phyloP scores from a whole-genome alignment of 2,888 invertebrate species.

The Synanthedon tipuliformis region DNA sequence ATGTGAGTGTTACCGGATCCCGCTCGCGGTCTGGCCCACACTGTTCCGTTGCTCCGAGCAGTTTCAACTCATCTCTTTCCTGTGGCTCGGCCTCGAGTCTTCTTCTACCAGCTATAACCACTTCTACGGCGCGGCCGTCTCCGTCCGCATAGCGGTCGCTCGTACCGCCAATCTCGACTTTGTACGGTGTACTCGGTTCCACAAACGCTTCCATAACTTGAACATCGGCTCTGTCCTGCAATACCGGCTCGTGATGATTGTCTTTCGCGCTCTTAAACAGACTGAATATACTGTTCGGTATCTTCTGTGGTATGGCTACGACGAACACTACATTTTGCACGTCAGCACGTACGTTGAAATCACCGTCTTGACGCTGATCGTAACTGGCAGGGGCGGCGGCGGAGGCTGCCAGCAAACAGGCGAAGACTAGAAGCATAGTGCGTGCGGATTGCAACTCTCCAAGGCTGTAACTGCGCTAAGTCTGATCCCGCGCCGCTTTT shows the following conservation, averaged over 20 bases:
- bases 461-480: slow-evolving; percentile 40
- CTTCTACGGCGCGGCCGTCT: slow-evolving; percentile 39
- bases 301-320: slow-evolving; percentile 66
- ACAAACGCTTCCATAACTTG: slow-evolving; percentile 66
- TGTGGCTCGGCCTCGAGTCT: slow-evolving; percentile 30
- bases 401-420: slow-evolving; percentile 33
- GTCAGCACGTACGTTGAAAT: slow-evolving; percentile 78
- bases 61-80: slow-evolving; percentile 51
- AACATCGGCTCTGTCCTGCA: slow-evolving; percentile 57
- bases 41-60: slow-evolving; percentile 77
- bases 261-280: slow-evolving; percentile 20
- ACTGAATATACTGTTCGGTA: slow-evolving; percentile 21
- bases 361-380: slow-evolving; percentile 84
- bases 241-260: slow-evolving; percentile 8
- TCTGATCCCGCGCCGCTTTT: slow-evolving; percentile 53
- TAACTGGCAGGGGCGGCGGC: slow-evolving; percentile 47
- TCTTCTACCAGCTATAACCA: slow-evolving; percentile 46
- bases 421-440: slow-evolving; percentile 35
- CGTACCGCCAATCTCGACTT: slow-evolving; percentile 70
- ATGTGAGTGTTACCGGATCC: slow-evolving; percentile 76
- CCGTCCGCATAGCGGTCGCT: slow-evolving; percentile 26
- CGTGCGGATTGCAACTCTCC: slow-evolving; percentile 38
- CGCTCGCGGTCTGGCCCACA: slow-evolving; percentile 80
- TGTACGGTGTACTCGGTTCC: slow-evolving; percentile 77
- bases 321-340: slow-evolving; percentile 80